A percentile compares a stretch with the other conserved stretches of the same genome.
Evolutionary conservation across 64 coral and sea anemone species (phyloP).

Genomic region (Montipora efflorescens): DNA sequence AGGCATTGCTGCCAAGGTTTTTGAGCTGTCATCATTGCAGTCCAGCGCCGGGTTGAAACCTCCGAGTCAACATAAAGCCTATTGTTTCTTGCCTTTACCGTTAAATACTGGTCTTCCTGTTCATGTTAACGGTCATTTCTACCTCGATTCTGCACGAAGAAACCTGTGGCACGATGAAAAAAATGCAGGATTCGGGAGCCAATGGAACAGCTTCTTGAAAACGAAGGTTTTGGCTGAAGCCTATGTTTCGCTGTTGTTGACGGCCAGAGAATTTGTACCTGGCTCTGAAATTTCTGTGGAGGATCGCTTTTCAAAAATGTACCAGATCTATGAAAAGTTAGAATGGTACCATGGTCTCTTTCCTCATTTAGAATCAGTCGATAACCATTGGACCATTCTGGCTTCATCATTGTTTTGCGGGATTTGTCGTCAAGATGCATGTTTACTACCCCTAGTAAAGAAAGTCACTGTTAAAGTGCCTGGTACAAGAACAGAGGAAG

Average conservation of each 20-base stretch:
- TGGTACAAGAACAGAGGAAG: neutral
- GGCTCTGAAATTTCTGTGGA: neutral
- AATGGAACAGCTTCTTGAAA: slow-evolving; percentile 89
- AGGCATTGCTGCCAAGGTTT: slow-evolving; percentile 83
- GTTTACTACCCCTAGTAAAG: slow-evolving; percentile 58
- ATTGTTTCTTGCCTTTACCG: slow-evolving; percentile 94
- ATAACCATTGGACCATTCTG: slow-evolving; percentile 67
- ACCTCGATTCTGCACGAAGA: slow-evolving; percentile 86
- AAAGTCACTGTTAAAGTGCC: neutral
- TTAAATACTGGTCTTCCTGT: slow-evolving; percentile 82
- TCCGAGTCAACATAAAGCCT: slow-evolving; percentile 56
- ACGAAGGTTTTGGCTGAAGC: slow-evolving; percentile 73
- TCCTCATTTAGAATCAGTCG: slow-evolving; percentile 52
- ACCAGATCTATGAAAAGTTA: slow-evolving; percentile 31
- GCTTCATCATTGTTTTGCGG: slow-evolving; percentile 58
- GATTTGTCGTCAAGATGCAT: slow-evolving; percentile 20
- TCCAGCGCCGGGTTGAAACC: neutral
- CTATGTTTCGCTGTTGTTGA: slow-evolving; percentile 66
- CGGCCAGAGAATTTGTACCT: slow-evolving; percentile 73
- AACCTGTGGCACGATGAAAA: slow-evolving; percentile 85
- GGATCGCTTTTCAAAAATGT: slow-evolving; percentile 22
- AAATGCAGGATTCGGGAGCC: slow-evolving; percentile 53
- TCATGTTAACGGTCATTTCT: slow-evolving; percentile 97
- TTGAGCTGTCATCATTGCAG: neutral
- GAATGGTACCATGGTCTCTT: slow-evolving; percentile 82